phyloP scores from a whole-genome alignment of 1,140 invertebrate genomes.

The Pachypsylla venusta region DNA sequence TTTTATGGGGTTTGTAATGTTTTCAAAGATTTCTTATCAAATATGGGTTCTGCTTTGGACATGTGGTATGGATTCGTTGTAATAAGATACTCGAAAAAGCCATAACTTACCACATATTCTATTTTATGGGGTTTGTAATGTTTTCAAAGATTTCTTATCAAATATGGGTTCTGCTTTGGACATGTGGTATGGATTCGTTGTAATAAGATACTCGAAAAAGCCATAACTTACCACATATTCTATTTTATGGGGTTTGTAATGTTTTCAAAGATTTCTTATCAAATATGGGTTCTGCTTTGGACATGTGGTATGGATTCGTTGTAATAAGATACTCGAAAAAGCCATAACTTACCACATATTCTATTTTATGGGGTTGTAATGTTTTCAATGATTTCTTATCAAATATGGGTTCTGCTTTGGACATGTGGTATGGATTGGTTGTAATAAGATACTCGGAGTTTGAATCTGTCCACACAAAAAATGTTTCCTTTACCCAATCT shows the following conservation, averaged over 20 bases:
- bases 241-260: background rate
- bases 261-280: background rate
- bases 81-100: too few relatives aligned
- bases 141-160: too few relatives aligned
- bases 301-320: background rate
- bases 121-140: too few relatives aligned
- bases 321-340: background rate
- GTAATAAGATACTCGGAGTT: slow-evolving; percentile 3
- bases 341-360: slow-evolving; percentile 1
- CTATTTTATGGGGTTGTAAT: background rate
- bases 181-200: too few relatives aligned
- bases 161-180: too few relatives aligned
- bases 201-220: too few relatives aligned
- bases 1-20: too few relatives aligned
- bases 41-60: too few relatives aligned
- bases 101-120: too few relatives aligned
- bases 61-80: too few relatives aligned
- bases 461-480: background rate
- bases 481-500: slow-evolving; percentile 1
- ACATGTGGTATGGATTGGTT: background rate
- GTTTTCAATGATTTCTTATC: background rate
- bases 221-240: slow-evolving; percentile 1
- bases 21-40: too few relatives aligned
- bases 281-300: background rate
- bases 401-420: background rate